phyloP scores from a whole-genome alignment of 1,140 invertebrate genomes.

The Sarcophaga bullata region DNA sequence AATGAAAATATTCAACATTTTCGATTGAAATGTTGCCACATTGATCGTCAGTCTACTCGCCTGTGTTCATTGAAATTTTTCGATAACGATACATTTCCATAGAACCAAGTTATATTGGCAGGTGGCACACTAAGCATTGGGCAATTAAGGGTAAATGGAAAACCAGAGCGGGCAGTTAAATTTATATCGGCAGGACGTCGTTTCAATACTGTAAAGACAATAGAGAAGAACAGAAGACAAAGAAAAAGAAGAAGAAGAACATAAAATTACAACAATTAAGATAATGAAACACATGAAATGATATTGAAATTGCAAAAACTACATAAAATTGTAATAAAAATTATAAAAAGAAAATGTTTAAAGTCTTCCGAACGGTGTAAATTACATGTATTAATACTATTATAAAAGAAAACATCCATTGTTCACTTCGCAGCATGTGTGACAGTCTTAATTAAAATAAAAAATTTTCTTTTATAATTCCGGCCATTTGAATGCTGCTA shows the following conservation, averaged over 20 bases:
- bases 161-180: slow-evolving; percentile 50
- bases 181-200: slow-evolving; percentile 52
- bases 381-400: no score
- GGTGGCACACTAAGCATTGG: slow-evolving; percentile 58
- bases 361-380: no score
- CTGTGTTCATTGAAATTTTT: slow-evolving; percentile 58
- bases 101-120: slow-evolving; percentile 58
- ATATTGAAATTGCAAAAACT: not conserved
- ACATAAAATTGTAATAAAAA: no score
- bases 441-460: no score
- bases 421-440: no score
- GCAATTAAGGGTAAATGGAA: slow-evolving; percentile 51
- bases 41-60: slow-evolving; percentile 60
- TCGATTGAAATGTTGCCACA: slow-evolving; percentile 39
- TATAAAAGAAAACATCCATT: no score
- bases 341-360: no score
- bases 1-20: not conserved
- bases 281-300: slow-evolving; percentile 12
- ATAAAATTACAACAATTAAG: not conserved
- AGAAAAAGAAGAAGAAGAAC: no score
- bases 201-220: slow-evolving; percentile 54
- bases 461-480: no score
- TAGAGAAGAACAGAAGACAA: not conserved
- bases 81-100: slow-evolving; percentile 59
- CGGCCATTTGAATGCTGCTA: no score